A percentile compares a stretch with the other conserved stretches of the same genome.
Conservation (phyloP, 2,797 vertebrate genomes). For the Anableps anableps region DNA sequence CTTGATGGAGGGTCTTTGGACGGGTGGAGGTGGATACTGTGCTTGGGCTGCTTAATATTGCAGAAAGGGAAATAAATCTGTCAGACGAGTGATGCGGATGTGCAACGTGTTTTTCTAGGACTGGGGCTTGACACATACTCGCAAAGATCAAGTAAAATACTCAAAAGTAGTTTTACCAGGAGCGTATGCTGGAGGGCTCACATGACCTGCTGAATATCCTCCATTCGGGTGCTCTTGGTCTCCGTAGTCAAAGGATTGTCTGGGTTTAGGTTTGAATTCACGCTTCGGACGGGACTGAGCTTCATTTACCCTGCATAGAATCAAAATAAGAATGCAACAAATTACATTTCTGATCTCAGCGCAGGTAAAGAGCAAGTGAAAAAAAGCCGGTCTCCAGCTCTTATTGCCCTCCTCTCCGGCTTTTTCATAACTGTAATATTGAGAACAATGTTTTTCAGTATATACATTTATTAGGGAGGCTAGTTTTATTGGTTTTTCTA, state of each 20-base stretch:
- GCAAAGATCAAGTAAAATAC: not conserved
- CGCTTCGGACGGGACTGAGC: conserved; percentile 86
- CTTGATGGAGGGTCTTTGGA: conserved; percentile 68
- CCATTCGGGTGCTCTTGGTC: conserved; percentile 88
- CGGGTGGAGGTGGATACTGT: conserved; percentile 53
- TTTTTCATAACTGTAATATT: no score
- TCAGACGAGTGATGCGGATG: conserved; percentile 15
- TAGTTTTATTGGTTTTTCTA: not conserved
- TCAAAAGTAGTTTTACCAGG: conserved; percentile 42
- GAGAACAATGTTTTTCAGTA: not conserved
- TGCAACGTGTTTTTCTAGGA: conserved; percentile 9
- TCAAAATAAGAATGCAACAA: conserved; percentile 1
- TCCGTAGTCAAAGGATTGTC: conserved; percentile 83
- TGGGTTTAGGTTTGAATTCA: conserved; percentile 87
- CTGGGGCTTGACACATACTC: conserved; percentile 3
- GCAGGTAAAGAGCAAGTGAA: not conserved
- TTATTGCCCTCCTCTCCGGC: not conserved
- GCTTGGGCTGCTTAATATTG: conserved; percentile 50
- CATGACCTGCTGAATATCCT: conserved; percentile 77
- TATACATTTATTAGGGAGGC: not conserved
- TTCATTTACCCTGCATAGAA: conserved; percentile 83
- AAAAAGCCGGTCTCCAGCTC: not conserved
- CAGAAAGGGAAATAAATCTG: conserved; percentile 56
- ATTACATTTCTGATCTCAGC: not conserved
- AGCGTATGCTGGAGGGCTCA: conserved; percentile 70